A percentile compares a stretch with the other conserved stretches of the same genome.
These are phyloP conservation scores for Anoura caudifer DNA, from an alignment of 2,113 vertebrate species.

Conservation along the genomic window DNA sequence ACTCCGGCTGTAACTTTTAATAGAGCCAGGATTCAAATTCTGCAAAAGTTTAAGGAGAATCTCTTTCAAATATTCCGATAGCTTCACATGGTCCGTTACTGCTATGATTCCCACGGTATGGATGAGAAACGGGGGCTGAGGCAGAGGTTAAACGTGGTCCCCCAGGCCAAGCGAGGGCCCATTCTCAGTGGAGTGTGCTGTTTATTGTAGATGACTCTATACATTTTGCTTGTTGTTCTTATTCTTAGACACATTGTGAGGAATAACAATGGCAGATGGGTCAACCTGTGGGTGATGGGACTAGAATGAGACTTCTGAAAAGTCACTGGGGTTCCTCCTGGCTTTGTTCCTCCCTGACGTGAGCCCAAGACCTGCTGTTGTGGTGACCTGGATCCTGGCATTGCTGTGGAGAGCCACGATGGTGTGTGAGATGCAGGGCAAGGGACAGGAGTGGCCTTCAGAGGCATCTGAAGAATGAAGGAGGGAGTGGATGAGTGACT, in stretches of 20 bases:
- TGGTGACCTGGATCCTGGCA: not conserved
- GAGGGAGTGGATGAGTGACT: too few relatives aligned
- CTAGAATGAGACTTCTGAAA: not conserved
- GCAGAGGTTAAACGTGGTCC: not conserved
- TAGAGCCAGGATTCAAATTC: not conserved
- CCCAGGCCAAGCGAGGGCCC: not conserved
- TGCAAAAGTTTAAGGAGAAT: not conserved
- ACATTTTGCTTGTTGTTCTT: not conserved
- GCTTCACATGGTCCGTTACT: not conserved
- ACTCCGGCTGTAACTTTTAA: not conserved
- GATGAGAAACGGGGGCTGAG: not conserved
- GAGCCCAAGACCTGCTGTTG: not conserved
- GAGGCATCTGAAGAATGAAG: not conserved
- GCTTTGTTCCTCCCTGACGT: not conserved
- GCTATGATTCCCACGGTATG: rapidly evolving
- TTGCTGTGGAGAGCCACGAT: rapidly evolving
- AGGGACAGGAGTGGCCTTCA: not conserved
- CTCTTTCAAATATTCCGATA: not conserved
- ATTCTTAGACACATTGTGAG: not conserved
- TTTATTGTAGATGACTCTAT: not conserved
- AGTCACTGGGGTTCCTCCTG: not conserved
- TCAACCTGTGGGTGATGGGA: not conserved
- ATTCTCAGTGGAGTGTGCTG: not conserved
- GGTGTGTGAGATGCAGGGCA: not conserved
- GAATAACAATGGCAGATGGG: not conserved